Percentiles rank a stretch among this genome's conserved stretches.
phyloP scores from a whole-genome alignment of 2,113 vertebrate species.

The Bagarius yarrelli region DNA sequence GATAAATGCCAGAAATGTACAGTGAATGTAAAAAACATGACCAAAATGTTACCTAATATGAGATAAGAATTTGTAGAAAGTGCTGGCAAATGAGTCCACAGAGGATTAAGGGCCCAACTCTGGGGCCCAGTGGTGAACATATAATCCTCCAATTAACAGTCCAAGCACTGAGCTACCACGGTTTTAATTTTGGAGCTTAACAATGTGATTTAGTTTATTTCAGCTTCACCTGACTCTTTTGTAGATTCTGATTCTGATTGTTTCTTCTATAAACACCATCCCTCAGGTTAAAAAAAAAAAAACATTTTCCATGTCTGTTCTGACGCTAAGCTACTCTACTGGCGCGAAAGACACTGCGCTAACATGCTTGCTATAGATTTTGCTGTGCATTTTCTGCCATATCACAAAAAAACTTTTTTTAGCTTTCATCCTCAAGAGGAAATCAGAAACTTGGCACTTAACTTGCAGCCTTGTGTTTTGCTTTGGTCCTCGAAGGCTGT shows the following conservation, averaged over 20 bases:
- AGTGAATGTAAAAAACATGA: too few relatives aligned
- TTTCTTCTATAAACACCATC: conserved; percentile 19
- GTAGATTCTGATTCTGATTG: neutral
- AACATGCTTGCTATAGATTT: neutral
- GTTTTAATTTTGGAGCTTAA: too few relatives aligned
- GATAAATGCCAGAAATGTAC: too few relatives aligned
- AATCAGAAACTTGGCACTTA: conserved; percentile 46
- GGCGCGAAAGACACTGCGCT: neutral
- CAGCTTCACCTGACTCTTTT: neutral
- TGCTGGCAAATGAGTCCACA: too few relatives aligned
- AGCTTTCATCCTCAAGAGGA: conserved; percentile 46
- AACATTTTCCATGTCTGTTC: neutral
- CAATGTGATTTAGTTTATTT: too few relatives aligned
- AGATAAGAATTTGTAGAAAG: too few relatives aligned
- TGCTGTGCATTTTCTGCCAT: neutral
- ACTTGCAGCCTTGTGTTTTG: conserved; percentile 52
- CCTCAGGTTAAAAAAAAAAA: neutral
- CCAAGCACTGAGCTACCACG: too few relatives aligned
- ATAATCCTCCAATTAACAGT: too few relatives aligned
- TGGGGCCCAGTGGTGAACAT: too few relatives aligned
- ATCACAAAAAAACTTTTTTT: neutral
- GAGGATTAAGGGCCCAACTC: too few relatives aligned
- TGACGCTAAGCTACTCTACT: neutral
- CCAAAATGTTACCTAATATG: too few relatives aligned
- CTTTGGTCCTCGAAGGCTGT: conserved; percentile 2